Conservation (phyloP, 2,113 vertebrate genomes). For the Saccopteryx bilineata region DNA sequence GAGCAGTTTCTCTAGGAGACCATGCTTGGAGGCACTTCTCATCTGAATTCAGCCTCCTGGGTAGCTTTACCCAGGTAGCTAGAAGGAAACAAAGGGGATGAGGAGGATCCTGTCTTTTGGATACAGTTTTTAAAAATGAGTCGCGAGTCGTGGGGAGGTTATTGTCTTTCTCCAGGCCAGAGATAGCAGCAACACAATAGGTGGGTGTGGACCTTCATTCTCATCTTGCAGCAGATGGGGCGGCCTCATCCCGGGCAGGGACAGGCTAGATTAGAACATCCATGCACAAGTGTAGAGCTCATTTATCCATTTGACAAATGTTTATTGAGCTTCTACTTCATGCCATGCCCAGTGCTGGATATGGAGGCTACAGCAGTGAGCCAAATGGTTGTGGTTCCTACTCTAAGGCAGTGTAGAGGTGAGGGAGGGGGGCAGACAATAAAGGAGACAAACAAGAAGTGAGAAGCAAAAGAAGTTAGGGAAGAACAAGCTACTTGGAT, state of each 20-base stretch:
- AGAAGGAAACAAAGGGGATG: neutral
- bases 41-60: neutral
- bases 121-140: neutral
- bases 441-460: neutral
- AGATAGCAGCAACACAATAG: neutral
- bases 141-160: neutral
- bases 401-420: neutral
- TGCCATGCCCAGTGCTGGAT: neutral
- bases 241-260: neutral
- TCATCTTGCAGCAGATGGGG: neutral
- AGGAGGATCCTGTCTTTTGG: neutral
- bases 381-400: no score
- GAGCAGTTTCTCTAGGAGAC: neutral
- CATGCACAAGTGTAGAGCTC: fast-evolving
- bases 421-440: neutral
- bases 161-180: neutral
- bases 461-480: neutral
- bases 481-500: neutral
- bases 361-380: neutral
- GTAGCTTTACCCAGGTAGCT: neutral
- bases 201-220: neutral
- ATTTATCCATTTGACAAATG: neutral
- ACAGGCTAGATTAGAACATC: neutral
- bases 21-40: neutral
- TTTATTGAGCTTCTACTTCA: neutral